Evolutionary conservation across 1,140 invertebrate species (phyloP).

Genomic region (Philotrypesis tridentata): DNA sequence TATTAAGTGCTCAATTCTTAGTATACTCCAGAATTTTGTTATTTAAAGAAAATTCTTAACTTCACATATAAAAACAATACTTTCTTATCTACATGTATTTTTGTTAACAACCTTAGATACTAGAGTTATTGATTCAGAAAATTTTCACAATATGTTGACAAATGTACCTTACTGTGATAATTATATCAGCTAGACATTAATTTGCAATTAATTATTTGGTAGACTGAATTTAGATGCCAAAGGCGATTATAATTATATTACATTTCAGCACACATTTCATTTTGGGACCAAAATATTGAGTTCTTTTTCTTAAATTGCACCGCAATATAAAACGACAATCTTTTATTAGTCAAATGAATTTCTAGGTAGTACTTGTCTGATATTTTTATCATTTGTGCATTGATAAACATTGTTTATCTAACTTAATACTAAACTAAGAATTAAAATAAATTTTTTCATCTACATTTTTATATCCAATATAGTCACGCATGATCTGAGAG

Average conservation of each 20-base stretch:
- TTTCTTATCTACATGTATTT: slow-evolving; percentile 29
- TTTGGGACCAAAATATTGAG: slow-evolving; percentile 44
- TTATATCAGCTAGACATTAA: slow-evolving; percentile 38
- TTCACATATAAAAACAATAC: slow-evolving; percentile 1
- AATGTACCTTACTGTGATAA: slow-evolving; percentile 49
- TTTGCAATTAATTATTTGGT: slow-evolving; percentile 39
- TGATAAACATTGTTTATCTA: slow-evolving; percentile 24
- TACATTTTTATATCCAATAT: slow-evolving; percentile 48
- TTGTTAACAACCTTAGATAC: slow-evolving; percentile 16
- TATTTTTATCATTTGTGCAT: slow-evolving; percentile 36
- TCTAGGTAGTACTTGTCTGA: slow-evolving; percentile 26
- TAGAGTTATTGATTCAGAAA: slow-evolving; percentile 34
- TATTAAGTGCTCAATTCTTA: slow-evolving; percentile 16
- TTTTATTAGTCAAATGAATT: slow-evolving; percentile 18
- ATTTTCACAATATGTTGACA: slow-evolving; percentile 44
- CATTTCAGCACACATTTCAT: slow-evolving; percentile 29
- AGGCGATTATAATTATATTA: slow-evolving; percentile 32
- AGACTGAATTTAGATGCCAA: slow-evolving; percentile 37
- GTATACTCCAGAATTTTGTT: slow-evolving; percentile 13
- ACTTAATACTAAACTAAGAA: slow-evolving; percentile 41
- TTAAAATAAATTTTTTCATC: slow-evolving; percentile 40
- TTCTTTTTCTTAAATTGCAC: slow-evolving; percentile 8
- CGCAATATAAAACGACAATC: slow-evolving; percentile 36
- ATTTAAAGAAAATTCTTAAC: background rate
- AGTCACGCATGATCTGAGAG: slow-evolving; percentile 35